phyloP scores from a whole-genome alignment of 1,140 invertebrate genomes.

The Asobara japonica region DNA sequence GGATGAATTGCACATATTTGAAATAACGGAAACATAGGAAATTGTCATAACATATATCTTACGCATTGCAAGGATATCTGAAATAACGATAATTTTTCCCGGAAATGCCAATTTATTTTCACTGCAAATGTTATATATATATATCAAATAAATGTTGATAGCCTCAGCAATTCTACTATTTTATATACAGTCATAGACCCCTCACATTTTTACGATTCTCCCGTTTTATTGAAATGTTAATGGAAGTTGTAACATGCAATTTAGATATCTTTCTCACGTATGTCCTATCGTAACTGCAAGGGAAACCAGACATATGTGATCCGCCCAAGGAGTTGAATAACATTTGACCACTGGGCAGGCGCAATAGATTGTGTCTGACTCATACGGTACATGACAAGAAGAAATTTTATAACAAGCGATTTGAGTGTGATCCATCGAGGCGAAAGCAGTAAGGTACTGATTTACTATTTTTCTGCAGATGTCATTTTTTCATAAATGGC shows the following conservation, averaged over 20 bases:
- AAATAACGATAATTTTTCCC: no score
- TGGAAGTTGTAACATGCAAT: not conserved
- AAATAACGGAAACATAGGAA: no score
- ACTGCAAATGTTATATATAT: not conserved
- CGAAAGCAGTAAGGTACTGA: no score
- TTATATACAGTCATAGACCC: not conserved
- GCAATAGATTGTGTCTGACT: not conserved
- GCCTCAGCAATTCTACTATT: not conserved
- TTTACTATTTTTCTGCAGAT: no score
- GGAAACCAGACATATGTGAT: not conserved
- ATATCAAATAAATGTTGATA: constrained; percentile 1
- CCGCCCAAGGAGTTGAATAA: not conserved
- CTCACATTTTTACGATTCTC: not conserved
- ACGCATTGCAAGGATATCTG: no score
- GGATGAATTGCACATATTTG: no score
- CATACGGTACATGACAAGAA: no score
- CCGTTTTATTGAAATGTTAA: not conserved
- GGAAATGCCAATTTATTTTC: not conserved
- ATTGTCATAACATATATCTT: no score
- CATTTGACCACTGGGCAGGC: no score
- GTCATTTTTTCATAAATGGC: no score
- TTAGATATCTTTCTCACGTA: not conserved
- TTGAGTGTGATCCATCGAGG: no score
- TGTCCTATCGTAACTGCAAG: not conserved
- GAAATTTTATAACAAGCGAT: no score